These are phyloP conservation scores for Triplophysa tibetana DNA, from an alignment of 2,113 vertebrate species.

Conservation along the genomic window DNA sequence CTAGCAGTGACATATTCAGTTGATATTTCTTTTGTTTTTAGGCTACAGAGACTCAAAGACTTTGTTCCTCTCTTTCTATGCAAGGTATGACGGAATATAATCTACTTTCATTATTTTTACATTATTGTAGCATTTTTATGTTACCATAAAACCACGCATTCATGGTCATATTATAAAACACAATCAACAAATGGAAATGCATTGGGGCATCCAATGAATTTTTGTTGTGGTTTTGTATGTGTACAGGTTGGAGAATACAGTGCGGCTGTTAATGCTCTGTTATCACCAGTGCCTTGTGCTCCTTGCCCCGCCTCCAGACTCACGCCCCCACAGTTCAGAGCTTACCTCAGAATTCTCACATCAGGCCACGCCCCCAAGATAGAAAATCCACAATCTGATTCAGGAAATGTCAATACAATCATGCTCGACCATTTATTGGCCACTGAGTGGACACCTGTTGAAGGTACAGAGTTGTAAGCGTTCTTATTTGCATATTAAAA, in stretches of 20 bases:
- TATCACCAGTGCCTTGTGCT: not conserved
- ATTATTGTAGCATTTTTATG: no score
- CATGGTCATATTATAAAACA: no score
- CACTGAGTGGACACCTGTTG: slow-evolving; percentile 58
- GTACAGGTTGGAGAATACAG: slow-evolving; percentile 59
- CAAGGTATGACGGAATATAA: slow-evolving; percentile 25
- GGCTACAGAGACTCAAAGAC: slow-evolving; percentile 35
- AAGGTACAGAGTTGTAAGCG: slow-evolving; percentile 53
- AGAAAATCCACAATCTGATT: not conserved
- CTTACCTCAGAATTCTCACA: slow-evolving; percentile 66
- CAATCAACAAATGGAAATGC: no score
- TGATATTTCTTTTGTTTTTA: not conserved
- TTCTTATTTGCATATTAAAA: not conserved
- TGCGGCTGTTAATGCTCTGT: slow-evolving; percentile 44
- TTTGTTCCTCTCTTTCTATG: slow-evolving; percentile 44
- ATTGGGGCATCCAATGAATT: no score
- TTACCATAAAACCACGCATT: no score
- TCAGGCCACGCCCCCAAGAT: slow-evolving; percentile 59
- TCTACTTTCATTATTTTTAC: no score
- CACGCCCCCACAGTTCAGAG: slow-evolving; percentile 56
- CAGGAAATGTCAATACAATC: not conserved
- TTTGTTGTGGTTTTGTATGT: slow-evolving; percentile 8
- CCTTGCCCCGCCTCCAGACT: slow-evolving; percentile 54
- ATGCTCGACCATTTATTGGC: slow-evolving; percentile 45
- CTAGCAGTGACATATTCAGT: not conserved